These are phyloP conservation scores for Palloptera scutellata DNA, from an alignment of 2,888 invertebrate species.

Conservation along the genomic window DNA sequence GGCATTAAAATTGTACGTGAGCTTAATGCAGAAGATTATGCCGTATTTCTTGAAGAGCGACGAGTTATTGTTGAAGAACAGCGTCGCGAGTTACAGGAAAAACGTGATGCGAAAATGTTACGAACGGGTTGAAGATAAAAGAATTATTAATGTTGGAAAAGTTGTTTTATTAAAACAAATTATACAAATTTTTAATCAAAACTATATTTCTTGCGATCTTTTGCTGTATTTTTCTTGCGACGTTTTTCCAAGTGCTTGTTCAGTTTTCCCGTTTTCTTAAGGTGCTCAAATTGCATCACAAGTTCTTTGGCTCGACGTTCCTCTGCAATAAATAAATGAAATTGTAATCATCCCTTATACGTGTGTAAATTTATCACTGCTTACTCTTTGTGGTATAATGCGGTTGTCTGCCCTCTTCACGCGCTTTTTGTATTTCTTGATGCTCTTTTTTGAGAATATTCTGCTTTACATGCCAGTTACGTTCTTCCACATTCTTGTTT, in stretches of 20 bases:
- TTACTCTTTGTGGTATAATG: constrained; percentile 78
- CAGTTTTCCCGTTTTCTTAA: constrained; percentile 80
- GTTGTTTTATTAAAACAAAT: constrained; percentile 35
- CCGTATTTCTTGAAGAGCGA: constrained; percentile 80
- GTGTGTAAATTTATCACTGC: constrained; percentile 8
- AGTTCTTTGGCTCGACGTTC: constrained; percentile 78
- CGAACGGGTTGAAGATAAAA: constrained; percentile 71
- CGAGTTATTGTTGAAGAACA: constrained; percentile 76
- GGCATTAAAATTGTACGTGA: constrained; percentile 86
- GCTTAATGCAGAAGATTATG: constrained; percentile 82
- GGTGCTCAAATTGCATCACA: constrained; percentile 80
- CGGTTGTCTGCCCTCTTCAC: constrained; percentile 76
- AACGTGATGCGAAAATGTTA: constrained; percentile 89
- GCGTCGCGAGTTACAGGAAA: constrained; percentile 79
- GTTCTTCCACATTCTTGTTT: constrained; percentile 78
- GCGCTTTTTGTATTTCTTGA: constrained; percentile 68
- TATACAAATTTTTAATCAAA: constrained; percentile 52
- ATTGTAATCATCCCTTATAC: constrained; percentile 8
- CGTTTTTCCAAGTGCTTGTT: constrained; percentile 83
- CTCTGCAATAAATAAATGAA: constrained; percentile 68
- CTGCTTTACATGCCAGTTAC: constrained; percentile 68
- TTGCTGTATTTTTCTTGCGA: constrained; percentile 74
- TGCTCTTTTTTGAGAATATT: constrained; percentile 68
- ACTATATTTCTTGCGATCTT: constrained; percentile 61
- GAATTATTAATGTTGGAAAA: background rate